phyloP scores from a whole-genome alignment of 2,888 invertebrate species.

The Diogma glabrata region DNA sequence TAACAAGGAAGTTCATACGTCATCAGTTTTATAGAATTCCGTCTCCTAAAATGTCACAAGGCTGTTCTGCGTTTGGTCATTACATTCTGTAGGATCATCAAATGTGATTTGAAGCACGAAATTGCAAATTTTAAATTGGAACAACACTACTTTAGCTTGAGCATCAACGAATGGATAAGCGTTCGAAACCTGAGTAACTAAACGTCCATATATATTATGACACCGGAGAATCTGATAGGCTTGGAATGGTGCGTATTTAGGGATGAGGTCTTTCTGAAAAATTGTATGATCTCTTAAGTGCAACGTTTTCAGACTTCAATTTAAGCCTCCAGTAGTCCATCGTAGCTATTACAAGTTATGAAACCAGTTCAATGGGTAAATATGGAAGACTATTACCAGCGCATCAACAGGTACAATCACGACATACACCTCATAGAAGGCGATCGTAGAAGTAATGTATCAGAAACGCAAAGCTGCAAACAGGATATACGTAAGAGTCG shows the following conservation, averaged over 20 bases:
- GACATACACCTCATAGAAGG: background rate
- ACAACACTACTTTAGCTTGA: too few species aligned
- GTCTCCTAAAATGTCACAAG: conserved; percentile 4
- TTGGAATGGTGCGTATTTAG: background rate
- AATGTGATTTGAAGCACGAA: background rate
- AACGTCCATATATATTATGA: background rate
- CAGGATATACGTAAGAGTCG: background rate
- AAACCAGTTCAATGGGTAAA: background rate
- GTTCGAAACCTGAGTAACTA: too few species aligned
- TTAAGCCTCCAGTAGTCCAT: too few species aligned
- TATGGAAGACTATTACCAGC: background rate
- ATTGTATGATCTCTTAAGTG: too few species aligned
- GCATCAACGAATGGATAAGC: too few species aligned
- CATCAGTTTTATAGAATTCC: conserved; percentile 5
- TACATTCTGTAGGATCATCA: background rate
- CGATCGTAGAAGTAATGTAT: background rate
- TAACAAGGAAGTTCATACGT: background rate
- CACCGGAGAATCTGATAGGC: background rate
- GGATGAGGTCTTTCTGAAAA: too few species aligned
- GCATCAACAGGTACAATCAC: background rate
- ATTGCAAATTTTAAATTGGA: background rate
- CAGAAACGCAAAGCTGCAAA: background rate
- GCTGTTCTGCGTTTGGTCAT: conserved; percentile 7
- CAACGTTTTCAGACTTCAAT: too few species aligned
- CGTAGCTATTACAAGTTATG: background rate